A percentile compares a stretch with the other conserved stretches of the same genome.
Conservation (phyloP, 2,113 vertebrate genomes). For the Oryzias celebensis region DNA sequence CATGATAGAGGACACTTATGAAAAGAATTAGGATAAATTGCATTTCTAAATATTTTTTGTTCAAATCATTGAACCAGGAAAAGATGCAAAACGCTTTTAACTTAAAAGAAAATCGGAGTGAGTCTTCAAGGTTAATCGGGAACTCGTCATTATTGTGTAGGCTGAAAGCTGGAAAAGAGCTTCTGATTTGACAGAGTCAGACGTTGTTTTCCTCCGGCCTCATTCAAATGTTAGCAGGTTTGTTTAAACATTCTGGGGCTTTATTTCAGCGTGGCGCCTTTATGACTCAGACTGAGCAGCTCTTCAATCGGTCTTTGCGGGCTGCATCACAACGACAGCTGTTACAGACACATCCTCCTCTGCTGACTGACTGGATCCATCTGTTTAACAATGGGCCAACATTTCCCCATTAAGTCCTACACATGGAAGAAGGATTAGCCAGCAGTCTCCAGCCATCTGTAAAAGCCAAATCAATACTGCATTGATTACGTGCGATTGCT, state of each 20-base stretch:
- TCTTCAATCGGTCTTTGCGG: conserved; percentile 16
- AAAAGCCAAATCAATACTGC: conserved; percentile 50
- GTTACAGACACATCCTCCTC: conserved; percentile 22
- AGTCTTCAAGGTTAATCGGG: not conserved
- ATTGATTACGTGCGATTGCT: conserved; percentile 35
- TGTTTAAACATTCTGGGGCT: conserved; percentile 29
- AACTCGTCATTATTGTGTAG: not conserved
- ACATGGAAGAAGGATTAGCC: conserved; percentile 42
- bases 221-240: conserved; percentile 6
- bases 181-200: conserved; percentile 11
- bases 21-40: no score
- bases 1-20: no score
- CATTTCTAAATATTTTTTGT: no score
- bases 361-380: conserved; percentile 9
- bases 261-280: conserved; percentile 5
- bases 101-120: no score
- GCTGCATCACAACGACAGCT: conserved; percentile 25
- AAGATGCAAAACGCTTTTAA: no score
- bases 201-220: conserved; percentile 14
- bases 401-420: conserved; percentile 42
- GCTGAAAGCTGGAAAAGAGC: not conserved
- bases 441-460: conserved; percentile 27
- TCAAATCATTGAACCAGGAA: no score
- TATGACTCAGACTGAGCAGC: conserved; percentile 48
- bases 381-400: conserved; percentile 29